Evolutionary conservation across 2,888 invertebrate species (phyloP).

Genomic region (Rhaphigaster nebulosa): DNA sequence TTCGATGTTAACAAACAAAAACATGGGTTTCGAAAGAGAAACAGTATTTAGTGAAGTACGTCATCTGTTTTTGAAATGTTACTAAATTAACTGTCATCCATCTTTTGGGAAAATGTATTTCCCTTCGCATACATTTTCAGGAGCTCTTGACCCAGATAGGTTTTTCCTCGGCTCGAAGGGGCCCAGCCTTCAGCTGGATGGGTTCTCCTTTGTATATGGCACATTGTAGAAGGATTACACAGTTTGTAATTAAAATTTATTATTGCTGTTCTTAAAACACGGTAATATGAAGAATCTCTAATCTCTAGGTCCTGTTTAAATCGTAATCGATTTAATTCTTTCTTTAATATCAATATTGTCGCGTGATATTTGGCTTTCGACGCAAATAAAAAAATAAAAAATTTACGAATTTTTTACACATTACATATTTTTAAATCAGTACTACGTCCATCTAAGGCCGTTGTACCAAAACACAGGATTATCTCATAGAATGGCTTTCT

Average conservation of each 20-base stretch:
- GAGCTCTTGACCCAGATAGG: constrained; percentile 10
- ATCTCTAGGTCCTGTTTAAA: too few species aligned
- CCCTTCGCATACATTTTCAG: constrained; percentile 36
- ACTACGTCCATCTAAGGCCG: too few species aligned
- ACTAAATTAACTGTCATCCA: constrained; percentile 44
- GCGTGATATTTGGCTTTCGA: too few species aligned
- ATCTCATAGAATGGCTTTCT: too few species aligned
- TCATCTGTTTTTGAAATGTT: constrained; percentile 45
- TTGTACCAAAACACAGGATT: too few species aligned
- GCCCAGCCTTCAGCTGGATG: not conserved
- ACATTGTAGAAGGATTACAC: not conserved
- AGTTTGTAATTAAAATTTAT: not conserved
- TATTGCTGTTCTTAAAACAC: too few species aligned
- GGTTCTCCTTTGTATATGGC: not conserved
- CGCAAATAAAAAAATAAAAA: too few species aligned
- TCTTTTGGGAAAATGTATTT: constrained; percentile 36
- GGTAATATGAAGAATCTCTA: too few species aligned
- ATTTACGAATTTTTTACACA: too few species aligned
- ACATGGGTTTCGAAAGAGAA: not conserved
- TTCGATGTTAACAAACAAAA: not conserved
- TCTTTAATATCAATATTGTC: too few species aligned
- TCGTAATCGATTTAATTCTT: too few species aligned
- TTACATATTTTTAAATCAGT: too few species aligned
- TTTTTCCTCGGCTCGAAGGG: constrained; percentile 16
- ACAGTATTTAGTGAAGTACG: not conserved